These are phyloP conservation scores for Troilus luridus DNA, from an alignment of 2,888 invertebrate genomes.

Conservation along the genomic window DNA sequence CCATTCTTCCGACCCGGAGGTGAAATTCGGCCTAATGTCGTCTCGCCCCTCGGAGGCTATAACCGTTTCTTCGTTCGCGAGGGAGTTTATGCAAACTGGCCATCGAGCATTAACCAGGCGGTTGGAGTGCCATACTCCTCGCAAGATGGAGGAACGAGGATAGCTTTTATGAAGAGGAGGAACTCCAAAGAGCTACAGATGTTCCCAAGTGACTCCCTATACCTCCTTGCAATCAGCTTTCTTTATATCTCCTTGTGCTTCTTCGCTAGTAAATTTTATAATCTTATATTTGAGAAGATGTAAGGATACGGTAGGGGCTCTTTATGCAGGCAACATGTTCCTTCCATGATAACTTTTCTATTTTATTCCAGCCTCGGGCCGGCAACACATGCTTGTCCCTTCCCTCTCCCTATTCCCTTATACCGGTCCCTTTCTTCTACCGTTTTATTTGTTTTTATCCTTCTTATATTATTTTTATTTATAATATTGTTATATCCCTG, in stretches of 20 bases:
- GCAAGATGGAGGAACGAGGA: neutral
- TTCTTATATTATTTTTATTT: neutral
- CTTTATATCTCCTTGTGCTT: neutral
- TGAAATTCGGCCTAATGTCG: slow-evolving; percentile 20
- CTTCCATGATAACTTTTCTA: slow-evolving; percentile 1
- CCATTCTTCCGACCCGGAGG: neutral
- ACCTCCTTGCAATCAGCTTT: neutral
- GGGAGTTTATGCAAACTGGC: slow-evolving; percentile 16
- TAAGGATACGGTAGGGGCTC: neutral
- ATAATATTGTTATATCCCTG: neutral
- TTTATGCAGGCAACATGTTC: slow-evolving; percentile 20
- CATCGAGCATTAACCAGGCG: neutral
- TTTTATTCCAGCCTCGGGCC: neutral
- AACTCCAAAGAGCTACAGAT: neutral
- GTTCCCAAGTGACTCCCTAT: neutral
- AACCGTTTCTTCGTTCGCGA: neutral
- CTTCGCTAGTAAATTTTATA: slow-evolving; percentile 12
- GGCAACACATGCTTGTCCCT: neutral
- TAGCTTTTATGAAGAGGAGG: slow-evolving; percentile 3
- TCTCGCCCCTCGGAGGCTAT: neutral
- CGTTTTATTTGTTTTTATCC: neutral
- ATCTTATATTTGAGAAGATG: slow-evolving; percentile 21
- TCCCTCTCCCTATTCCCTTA: no score
- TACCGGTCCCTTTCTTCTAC: neutral
- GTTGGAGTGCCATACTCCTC: neutral